Evolutionary conservation across 2,113 vertebrate species (phyloP).

Genomic region (Rostratula benghalensis): DNA sequence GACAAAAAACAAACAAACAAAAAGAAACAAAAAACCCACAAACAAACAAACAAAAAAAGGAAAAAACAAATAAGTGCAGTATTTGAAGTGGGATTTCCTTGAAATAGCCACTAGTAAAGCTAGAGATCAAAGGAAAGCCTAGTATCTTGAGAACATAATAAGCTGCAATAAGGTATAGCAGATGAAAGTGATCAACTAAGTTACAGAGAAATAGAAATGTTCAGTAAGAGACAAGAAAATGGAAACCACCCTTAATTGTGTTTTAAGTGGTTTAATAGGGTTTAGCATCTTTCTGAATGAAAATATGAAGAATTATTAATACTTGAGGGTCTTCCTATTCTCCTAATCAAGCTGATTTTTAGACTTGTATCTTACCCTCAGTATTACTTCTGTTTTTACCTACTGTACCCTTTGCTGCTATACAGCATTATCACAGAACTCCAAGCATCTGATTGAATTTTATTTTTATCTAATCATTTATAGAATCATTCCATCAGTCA

Average conservation of each 20-base stretch:
- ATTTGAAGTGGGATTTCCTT: neutral
- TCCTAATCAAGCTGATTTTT: neutral
- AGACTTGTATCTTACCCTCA: neutral
- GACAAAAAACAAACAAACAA: neutral
- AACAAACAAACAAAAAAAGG: neutral
- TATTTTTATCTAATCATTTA: neutral
- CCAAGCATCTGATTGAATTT: neutral
- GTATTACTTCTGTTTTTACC: neutral
- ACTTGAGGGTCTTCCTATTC: neutral
- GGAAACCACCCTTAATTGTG: neutral
- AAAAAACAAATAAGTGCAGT: fast-evolving
- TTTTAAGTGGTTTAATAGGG: neutral
- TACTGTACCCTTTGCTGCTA: neutral
- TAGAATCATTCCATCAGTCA: too few species aligned
- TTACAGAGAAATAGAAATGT: neutral
- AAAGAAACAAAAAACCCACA: neutral
- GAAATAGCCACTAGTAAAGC: neutral
- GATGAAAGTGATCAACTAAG: neutral
- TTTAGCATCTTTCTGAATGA: neutral
- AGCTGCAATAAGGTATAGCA: neutral
- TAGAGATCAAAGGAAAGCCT: neutral
- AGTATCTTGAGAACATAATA: fast-evolving
- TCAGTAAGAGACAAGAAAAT: neutral
- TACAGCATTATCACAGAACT: neutral
- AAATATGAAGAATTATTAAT: neutral